Base-by-base conservation (phyloP, 1,140 invertebrate species). In the Ceratitis capitata region DNA sequence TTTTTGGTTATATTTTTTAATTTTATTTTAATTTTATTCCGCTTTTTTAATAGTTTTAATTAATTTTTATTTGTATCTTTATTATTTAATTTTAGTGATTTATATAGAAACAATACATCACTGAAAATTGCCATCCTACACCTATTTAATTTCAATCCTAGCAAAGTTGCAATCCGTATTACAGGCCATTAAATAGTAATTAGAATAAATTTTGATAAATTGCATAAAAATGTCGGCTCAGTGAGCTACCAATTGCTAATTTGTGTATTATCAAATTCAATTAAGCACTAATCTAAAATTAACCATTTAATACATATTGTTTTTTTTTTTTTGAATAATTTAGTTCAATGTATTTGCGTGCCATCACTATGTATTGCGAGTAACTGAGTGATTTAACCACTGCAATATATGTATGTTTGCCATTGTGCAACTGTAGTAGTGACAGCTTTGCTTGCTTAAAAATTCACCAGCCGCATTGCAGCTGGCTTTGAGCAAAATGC, bases 311-410 rank as follows among this genome's bases (percentile, higher is more conserved):
- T n/a, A 29, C 2, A 2, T 19, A 29, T 61, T 61, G 9, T 16
- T 64, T 39, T 35, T 64, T 42, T 10, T 26, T 39, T 1, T 45
- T 78, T 23, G 12, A 74, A 26, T 74, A 10, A 42, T 1, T 1
- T 23, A 45, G 12, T 78, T 35, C 39, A n/a, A 45, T 78, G 69
- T 78, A 78, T 78, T 78, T 78, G 69, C 69, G 69, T 45, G 39
- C 3, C 39, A 78, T 32, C 23, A 78, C 69, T 35, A 26, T 56
- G 51, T 56, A 23, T 12, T 45, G 23, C 39, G n/a, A 45, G 69
- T 78, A 26, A 1, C 69, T 78, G 14, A 78, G 69, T 78, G 69
- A 47, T 45, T 78, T 78, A 78, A 23, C n/a, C 26, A 78, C 64
- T 74, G 29, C 29, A 16, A 7, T n/a, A 4, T 32, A 61, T 61